Conservation (phyloP, 1,140 invertebrate genomes). For the Caenorhabditis inopinata region DNA sequence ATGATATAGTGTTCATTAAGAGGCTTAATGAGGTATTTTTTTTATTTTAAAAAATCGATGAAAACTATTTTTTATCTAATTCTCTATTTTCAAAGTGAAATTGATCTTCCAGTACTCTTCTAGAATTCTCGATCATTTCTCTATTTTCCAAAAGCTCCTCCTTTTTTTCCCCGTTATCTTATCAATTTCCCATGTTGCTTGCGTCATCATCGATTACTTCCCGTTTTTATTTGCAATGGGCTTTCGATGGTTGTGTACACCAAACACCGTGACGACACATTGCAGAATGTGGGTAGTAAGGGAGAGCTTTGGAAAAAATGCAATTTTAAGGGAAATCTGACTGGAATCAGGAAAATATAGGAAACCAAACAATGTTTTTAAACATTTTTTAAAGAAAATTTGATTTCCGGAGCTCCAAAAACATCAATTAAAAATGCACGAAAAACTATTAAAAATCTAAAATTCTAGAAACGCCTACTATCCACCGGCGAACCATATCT, state of each 20-base stretch:
- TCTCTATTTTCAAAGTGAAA: too few species aligned
- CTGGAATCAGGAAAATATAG: background rate
- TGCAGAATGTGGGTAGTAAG: background rate
- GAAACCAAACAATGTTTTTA: too few species aligned
- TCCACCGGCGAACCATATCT: background rate
- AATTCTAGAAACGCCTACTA: background rate
- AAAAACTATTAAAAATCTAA: background rate
- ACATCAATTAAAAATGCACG: background rate
- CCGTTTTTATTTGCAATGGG: too few species aligned
- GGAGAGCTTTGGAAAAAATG: background rate
- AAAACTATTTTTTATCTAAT: too few species aligned
- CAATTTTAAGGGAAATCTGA: background rate
- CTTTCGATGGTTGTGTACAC: background rate
- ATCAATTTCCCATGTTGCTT: too few species aligned
- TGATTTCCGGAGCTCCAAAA: too few species aligned
- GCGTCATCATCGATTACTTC: too few species aligned
- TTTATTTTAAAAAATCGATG: too few species aligned
- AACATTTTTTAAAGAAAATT: background rate
- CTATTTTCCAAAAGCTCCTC: too few species aligned
- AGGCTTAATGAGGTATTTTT: background rate
- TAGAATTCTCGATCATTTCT: too few species aligned
- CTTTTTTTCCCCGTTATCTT: too few species aligned
- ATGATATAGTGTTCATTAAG: background rate
- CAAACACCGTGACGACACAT: background rate
- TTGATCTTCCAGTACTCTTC: too few species aligned